Conservation (phyloP, 2,888 invertebrate species). For the Ephialtes manifestator region DNA sequence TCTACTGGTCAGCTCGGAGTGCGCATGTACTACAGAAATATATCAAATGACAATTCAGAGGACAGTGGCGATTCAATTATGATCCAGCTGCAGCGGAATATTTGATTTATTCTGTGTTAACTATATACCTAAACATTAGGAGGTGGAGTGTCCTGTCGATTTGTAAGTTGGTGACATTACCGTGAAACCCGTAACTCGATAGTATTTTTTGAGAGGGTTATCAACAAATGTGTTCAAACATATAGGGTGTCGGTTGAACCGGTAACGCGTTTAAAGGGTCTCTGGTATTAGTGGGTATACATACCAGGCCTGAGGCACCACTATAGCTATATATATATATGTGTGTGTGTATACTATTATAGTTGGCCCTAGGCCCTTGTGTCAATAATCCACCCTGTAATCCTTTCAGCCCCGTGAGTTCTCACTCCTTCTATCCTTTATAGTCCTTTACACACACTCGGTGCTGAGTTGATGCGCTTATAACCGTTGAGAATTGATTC, state of each 20-base stretch:
- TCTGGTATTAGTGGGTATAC: slow-evolving; percentile 54
- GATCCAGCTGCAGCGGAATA: slow-evolving; percentile 18
- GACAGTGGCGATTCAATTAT: neutral
- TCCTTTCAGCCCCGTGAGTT: slow-evolving; percentile 79
- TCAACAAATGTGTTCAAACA: slow-evolving; percentile 86
- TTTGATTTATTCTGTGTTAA: neutral
- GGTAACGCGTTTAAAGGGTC: slow-evolving; percentile 67
- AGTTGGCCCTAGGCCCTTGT: slow-evolving; percentile 54
- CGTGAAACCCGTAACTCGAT: slow-evolving; percentile 57
- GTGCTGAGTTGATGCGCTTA: slow-evolving; percentile 77
- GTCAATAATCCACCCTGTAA: slow-evolving; percentile 71
- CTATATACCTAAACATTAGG: neutral
- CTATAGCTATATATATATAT: slow-evolving; percentile 32
- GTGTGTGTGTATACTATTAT: slow-evolving; percentile 31
- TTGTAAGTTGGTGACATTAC: slow-evolving; percentile 54
- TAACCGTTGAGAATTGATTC: slow-evolving; percentile 82
- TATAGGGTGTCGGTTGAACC: slow-evolving; percentile 82
- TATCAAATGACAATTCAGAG: neutral
- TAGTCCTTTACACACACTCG: slow-evolving; percentile 45
- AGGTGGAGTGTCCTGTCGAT: slow-evolving; percentile 30
- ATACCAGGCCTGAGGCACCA: neutral
- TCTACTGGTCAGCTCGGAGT: slow-evolving; percentile 23
- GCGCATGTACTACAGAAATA: neutral
- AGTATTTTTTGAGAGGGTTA: slow-evolving; percentile 77
- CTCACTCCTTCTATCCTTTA: slow-evolving; percentile 59